These are phyloP conservation scores for Takifugu rubripes DNA, from an alignment of 2,797 vertebrate genomes.

Conservation along the genomic window DNA sequence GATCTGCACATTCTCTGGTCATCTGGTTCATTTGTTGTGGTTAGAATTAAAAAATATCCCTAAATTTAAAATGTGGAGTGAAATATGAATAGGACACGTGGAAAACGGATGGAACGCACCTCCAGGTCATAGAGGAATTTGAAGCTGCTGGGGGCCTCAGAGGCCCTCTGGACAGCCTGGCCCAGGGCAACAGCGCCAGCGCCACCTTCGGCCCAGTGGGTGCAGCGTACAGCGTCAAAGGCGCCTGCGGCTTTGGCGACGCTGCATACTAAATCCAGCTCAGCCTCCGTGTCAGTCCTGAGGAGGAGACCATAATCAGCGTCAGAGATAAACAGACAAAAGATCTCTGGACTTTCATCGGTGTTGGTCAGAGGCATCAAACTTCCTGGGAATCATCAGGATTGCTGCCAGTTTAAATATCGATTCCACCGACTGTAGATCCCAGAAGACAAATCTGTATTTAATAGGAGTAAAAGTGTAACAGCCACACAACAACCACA, in stretches of 20 bases:
- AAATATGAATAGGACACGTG: too few relatives aligned
- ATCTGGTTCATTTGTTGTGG: not conserved
- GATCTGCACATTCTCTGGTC: not conserved
- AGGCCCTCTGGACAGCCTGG: constrained; percentile 85
- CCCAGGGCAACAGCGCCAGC: constrained; percentile 85
- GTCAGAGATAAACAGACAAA: not conserved
- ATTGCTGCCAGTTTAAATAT: too few relatives aligned
- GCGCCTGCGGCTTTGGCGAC: constrained; percentile 87
- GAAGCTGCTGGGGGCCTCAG: constrained; percentile 82
- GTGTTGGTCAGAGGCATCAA: too few relatives aligned
- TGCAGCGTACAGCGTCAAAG: constrained; percentile 87
- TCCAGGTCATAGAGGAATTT: constrained; percentile 88
- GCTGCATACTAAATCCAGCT: constrained; percentile 83
- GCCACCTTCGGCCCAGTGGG: constrained; percentile 95
- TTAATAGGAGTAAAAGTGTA: too few relatives aligned
- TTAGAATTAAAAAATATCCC: too few relatives aligned
- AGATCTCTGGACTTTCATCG: too few relatives aligned
- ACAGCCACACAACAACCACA: too few relatives aligned
- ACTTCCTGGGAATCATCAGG: too few relatives aligned
- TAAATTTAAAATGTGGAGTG: too few relatives aligned
- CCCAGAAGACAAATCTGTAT: too few relatives aligned
- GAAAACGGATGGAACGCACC: constrained; percentile 59
- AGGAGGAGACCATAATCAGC: constrained; percentile 11
- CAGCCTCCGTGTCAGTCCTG: constrained; percentile 88
- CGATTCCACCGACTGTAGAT: too few relatives aligned